Evolutionary conservation across 37 sponge, comb jelly and placozoan species (phyloP).

Genomic region (Oscarella lobularis): DNA sequence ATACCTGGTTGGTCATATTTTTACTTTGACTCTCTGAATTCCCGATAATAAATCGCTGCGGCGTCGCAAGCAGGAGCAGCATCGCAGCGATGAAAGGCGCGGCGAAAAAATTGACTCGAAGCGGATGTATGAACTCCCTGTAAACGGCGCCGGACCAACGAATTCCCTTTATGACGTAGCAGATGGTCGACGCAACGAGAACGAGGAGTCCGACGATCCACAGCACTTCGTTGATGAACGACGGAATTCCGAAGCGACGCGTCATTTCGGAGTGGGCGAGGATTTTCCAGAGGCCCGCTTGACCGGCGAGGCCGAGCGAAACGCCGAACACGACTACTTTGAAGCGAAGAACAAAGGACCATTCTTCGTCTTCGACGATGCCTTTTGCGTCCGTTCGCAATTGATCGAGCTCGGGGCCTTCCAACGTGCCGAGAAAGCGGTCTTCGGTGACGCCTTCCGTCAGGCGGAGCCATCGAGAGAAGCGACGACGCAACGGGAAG

Average conservation of each 20-base stretch:
- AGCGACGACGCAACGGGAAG: too few species aligned
- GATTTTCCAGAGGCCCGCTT: not conserved
- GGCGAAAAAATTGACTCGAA: not conserved
- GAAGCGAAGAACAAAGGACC: too few species aligned
- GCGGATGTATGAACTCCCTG: not conserved
- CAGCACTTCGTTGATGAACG: not conserved
- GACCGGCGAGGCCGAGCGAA: not conserved
- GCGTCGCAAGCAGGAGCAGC: too few species aligned
- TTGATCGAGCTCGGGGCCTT: too few species aligned
- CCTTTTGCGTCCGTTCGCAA: too few species aligned
- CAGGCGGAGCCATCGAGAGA: too few species aligned
- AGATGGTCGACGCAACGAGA: not conserved
- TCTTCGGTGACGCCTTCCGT: too few species aligned
- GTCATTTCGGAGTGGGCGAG: not conserved
- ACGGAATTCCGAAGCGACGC: not conserved
- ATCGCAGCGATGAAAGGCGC: not conserved
- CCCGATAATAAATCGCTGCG: too few species aligned
- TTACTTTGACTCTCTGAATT: too few species aligned
- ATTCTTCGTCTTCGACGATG: too few species aligned
- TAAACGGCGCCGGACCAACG: not conserved
- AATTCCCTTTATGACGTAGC: not conserved
- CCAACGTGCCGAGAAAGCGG: too few species aligned
- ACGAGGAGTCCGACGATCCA: not conserved
- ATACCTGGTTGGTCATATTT: too few species aligned
- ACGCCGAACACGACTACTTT: conserved; percentile 3